These are phyloP conservation scores for Natator depressus DNA, from an alignment of 2,113 vertebrate genomes.

Conservation along the genomic window DNA sequence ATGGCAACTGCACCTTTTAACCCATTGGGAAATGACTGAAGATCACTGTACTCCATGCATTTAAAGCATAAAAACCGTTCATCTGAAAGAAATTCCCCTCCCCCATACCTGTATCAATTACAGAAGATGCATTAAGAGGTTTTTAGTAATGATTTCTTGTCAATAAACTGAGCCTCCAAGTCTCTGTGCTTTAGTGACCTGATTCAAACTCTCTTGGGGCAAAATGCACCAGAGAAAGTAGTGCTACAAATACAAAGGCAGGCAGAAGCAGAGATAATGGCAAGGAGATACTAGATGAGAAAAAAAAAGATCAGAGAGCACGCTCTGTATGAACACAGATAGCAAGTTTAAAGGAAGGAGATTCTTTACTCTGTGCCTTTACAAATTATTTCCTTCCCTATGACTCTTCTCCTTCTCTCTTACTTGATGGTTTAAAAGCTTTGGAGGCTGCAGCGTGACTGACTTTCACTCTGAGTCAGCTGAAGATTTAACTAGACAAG, in stretches of 20 bases:
- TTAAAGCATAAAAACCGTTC: background rate
- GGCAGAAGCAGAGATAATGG: background rate
- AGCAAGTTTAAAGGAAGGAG: conserved; percentile 2
- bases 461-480: background rate
- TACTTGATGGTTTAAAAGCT: conserved; percentile 31
- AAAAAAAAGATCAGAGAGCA: conserved; percentile 18
- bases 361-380: conserved; percentile 37
- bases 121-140: conserved; percentile 50
- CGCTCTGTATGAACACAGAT: conserved; percentile 36
- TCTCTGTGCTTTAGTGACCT: background rate
- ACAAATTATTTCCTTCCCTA: conserved; percentile 41
- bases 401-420: background rate
- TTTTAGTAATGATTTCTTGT: conserved; percentile 60
- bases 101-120: conserved; percentile 25
- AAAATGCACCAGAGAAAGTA: background rate
- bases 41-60: conserved; percentile 8
- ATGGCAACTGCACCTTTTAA: background rate
- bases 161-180: conserved; percentile 25
- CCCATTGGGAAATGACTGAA: conserved; percentile 1
- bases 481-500: conserved; percentile 47
- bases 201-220: background rate
- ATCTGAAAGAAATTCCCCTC: background rate
- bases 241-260: background rate
- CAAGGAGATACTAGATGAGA: background rate
- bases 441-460: conserved; percentile 31